Base-by-base conservation (phyloP, 2,113 vertebrate genomes). In the Orycteropus afer region DNA sequence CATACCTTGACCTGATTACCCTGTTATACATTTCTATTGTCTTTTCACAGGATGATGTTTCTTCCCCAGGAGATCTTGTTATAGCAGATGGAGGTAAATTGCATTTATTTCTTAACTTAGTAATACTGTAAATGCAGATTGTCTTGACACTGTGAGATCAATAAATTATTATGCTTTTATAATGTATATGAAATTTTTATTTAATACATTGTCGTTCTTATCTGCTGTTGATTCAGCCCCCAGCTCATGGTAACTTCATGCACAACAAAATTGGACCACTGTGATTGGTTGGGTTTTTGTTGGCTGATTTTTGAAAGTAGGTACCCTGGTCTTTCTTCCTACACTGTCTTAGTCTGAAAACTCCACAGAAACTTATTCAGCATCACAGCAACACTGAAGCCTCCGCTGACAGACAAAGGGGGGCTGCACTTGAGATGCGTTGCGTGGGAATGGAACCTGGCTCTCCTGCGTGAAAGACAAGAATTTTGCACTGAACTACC, bases 21-120 rank as follows among this genome's bases (percentile, higher is more conserved):
- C 45, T 93, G 9, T 92, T 71, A 95, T 61, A 96, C 63, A 69
- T 93, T 79, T 96, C 92, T 3, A 25, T 69, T 89, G 97, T 90
- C 95, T 95, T 93, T 90, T 74, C 91, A 97, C 95, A 99, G 99
- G 99, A 99, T 97, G 99, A 99, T 86, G 99, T 98, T 94, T 99
- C 99, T 71, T 99, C 99, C 94, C 99, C 99, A 15, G 99, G 99
- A 97, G 99, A 99, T 95, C 98, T 99, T 73, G 97, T 99, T 93
- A 99, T 99, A 98, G 99, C 99, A 95, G 99, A 99, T 98, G 99
- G 98, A 96, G 99, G 98, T 99, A 98, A 97, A 97, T 88, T 88
- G 57, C 4, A 59, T 89, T 82, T 86, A 71, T 65, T 61, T 96
- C 49, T 94, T 37, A 85, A 86, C 32, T 96, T 74, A 95, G 12